phyloP scores from a whole-genome alignment of 2,888 invertebrate genomes.

The Tenodera sinensis region DNA sequence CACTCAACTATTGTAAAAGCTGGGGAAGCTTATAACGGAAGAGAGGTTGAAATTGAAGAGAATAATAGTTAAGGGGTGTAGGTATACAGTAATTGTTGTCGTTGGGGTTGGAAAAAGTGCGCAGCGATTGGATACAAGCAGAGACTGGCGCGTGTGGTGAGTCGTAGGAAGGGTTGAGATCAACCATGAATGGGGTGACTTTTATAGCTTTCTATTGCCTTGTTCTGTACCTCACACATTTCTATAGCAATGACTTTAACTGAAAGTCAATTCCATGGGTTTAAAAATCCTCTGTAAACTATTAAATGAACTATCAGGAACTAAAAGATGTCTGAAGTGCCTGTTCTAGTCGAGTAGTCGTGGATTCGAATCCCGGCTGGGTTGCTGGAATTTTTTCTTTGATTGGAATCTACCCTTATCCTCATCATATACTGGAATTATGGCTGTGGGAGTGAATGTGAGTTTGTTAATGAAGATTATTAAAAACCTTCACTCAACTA shows the following conservation, averaged over 20 bases:
- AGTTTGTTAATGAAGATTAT: too few relatives aligned
- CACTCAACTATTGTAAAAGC: background rate
- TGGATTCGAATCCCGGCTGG: too few relatives aligned
- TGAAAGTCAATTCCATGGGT: background rate
- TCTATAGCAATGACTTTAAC: background rate
- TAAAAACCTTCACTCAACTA: too few relatives aligned
- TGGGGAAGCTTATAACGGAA: conserved; percentile 8
- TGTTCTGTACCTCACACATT: background rate
- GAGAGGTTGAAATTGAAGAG: conserved; percentile 8
- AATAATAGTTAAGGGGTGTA: conserved; percentile 1
- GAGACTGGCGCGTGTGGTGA: background rate
- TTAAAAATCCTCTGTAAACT: background rate
- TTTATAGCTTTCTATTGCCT: background rate
- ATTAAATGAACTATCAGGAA: background rate
- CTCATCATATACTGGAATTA: too few relatives aligned
- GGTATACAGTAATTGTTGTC: conserved; percentile 15
- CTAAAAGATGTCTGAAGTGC: too few relatives aligned
- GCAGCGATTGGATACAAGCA: background rate
- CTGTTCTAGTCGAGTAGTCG: too few relatives aligned
- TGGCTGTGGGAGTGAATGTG: too few relatives aligned
- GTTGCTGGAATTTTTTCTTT: too few relatives aligned
- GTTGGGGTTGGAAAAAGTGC: background rate
- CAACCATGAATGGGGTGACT: background rate
- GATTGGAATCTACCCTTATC: too few relatives aligned
- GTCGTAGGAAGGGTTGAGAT: background rate